phyloP scores from a whole-genome alignment of 2,113 vertebrate species.

The Phasianus colchicus region DNA sequence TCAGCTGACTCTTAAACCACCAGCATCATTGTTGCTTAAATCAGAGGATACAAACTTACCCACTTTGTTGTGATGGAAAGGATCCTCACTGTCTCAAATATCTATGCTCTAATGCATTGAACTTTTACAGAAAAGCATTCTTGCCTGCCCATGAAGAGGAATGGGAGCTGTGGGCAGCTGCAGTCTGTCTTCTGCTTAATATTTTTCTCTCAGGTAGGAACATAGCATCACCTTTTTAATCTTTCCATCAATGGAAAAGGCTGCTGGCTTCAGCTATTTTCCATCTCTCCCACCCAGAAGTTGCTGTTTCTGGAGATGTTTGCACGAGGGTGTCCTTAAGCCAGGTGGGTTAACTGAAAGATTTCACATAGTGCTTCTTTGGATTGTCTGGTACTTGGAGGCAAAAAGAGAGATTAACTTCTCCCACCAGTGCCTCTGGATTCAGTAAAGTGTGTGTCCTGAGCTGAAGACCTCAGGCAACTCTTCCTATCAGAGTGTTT shows the following conservation, averaged over 20 bases:
- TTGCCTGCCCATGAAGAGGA: neutral
- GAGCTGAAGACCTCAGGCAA: neutral
- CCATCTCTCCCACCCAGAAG: neutral
- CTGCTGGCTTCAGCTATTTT: neutral
- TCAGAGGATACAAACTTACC: neutral
- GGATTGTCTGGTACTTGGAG: neutral
- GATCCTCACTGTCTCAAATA: neutral
- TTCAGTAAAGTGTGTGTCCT: neutral
- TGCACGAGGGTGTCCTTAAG: neutral
- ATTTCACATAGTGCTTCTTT: neutral
- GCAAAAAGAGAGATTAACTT: neutral
- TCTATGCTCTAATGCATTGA: neutral
- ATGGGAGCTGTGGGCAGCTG: neutral
- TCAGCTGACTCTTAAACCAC: neutral
- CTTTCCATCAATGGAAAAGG: neutral
- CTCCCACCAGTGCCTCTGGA: neutral
- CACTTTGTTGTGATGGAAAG: neutral
- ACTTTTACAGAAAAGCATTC: neutral
- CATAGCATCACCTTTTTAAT: neutral
- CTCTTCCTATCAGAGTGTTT: neutral
- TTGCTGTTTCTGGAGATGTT: neutral
- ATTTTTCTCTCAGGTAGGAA: neutral
- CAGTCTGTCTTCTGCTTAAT: neutral
- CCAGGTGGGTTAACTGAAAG: neutral
- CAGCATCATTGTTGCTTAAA: slow-evolving; percentile 2